Evolutionary conservation across 2,113 vertebrate species (phyloP), one percentile per base, ranked within the genome.

Genomic region (Phyllostomus discolor): DNA sequence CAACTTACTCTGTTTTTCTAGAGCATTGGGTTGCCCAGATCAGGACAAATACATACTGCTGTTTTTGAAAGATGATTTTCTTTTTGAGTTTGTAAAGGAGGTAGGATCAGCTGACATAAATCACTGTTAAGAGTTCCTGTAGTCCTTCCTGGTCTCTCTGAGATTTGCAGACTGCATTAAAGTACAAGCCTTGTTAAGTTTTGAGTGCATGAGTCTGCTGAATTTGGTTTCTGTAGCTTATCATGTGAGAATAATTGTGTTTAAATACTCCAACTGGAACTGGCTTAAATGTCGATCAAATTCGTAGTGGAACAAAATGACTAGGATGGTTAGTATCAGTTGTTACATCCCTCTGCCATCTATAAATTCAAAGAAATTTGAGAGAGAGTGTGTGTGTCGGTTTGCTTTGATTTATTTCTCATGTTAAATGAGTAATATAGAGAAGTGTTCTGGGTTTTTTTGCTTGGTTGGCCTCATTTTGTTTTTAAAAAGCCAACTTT

Each of bases 41-140:
- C 4, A 88, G 86, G 73, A 48, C 73, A 76, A 96, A 35, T 1
- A 7, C 48, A 35, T 1, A 8, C 48, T n/a, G 89, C 59, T 48
- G 72, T 93, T 97, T 82, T 94, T 89, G 90, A 97, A 97, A 95
- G 88, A n/a, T 80, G 38, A 15, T 59, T 83, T 41, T 94, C 20
- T n/a, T n/a, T 7, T 88, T 85, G 46, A 86, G 57, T 97, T 28
- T 80, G 33, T 52, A 84, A 97, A 97, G 91, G 83, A 95, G 78
- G 41, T 85, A 33, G 33, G 94, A 95, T 98, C 97, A 95, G 85
- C 31, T 9, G 90, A 83, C 85, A 90, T 79, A 94, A 97, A 64
- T 86, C 62, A 24, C 1, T 95, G 94, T 96, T 98, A 54, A 73
- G 96, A 91, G 96, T 95, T 90, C 75, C 93, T 41, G 82, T 59